Evolutionary conservation across 2,113 vertebrate species (phyloP), one percentile per base, ranked within the genome.

Genomic region (Lycaon pictus): DNA sequence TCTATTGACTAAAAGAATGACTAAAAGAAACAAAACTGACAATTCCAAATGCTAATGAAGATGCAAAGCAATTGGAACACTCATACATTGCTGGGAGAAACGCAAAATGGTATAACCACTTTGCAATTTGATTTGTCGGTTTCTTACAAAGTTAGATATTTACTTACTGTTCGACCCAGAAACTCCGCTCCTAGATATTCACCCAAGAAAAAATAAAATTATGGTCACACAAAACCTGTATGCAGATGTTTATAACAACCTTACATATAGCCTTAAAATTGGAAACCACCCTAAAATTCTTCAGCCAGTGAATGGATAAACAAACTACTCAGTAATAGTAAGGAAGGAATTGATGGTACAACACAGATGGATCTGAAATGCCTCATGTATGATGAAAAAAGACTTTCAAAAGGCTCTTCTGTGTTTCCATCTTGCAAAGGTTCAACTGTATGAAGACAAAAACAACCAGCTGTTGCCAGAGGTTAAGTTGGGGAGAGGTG

Each of bases 1-100:
- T 72, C 55, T 92, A 51, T 76, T 56, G 53, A 43, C 43, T 43
- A 43, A 43, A 43, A 43, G 53, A 93, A 93, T 20, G 23, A 67
- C 51, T 80, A 97, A 74, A 25, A 77, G 79, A 93, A 62, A 81
- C 35, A 60, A 96, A 95, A 58, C 60, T 85, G 43, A 74, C 27
- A 60, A 69, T 76, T 92, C 37, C 90, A 63, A 95, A 81, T 63
- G 35, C n/a, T 74, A 51, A 62, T 20, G 79, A 87, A 35, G 11
- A 85, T 5, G 7, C 17, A 93, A 63, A 95, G 29, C 82, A 69
- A 35, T 22, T 7, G 23, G 23, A 85, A 23, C 2, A 6, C 11
- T 37, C 37, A 32, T 12, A 2, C 7, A 25, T 7, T 12, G 16
- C 77, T 63, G 32, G 22, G 22, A 53, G 32, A 72, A 56, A 71